Conservation (phyloP, 1,140 invertebrate species). For the Drosophila sp. region DNA sequence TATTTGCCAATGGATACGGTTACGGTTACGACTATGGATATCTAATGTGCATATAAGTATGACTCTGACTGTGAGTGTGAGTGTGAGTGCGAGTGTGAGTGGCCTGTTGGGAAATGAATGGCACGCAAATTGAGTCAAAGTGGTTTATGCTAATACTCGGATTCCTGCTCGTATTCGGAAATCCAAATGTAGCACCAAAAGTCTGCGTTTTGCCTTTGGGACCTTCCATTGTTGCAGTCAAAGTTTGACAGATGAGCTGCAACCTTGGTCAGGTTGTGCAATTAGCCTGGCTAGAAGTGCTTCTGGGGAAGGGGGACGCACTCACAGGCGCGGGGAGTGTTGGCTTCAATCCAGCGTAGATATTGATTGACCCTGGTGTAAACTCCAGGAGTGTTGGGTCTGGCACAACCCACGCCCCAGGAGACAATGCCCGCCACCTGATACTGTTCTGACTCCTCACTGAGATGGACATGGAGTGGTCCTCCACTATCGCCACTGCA, state of each 20-base stretch:
- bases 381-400: conserved; percentile 88
- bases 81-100: neutral
- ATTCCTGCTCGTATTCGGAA: conserved; percentile 46
- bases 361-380: conserved; percentile 90
- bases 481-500: conserved; percentile 89
- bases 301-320: conserved; percentile 48
- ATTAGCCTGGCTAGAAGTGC: conserved; percentile 47
- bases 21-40: conserved; percentile 57
- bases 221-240: conserved; percentile 25
- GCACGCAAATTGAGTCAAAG: conserved; percentile 51
- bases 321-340: conserved; percentile 87
- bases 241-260: conserved; percentile 39
- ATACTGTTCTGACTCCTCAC: conserved; percentile 52
- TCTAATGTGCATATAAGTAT: conserved; percentile 38
- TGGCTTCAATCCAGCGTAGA: conserved; percentile 88
- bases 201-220: conserved; percentile 25
- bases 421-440: conserved; percentile 86
- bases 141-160: conserved; percentile 62
- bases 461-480: conserved; percentile 86
- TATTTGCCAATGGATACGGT: conserved; percentile 67
- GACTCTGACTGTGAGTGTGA: neutral
- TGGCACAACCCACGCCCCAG: conserved; percentile 89
- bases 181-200: conserved; percentile 44
- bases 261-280: conserved; percentile 2
- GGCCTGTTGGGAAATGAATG: conserved; percentile 21